Conservation (phyloP, 2,797 vertebrate species). For the Oreonectes daqikongensis region DNA sequence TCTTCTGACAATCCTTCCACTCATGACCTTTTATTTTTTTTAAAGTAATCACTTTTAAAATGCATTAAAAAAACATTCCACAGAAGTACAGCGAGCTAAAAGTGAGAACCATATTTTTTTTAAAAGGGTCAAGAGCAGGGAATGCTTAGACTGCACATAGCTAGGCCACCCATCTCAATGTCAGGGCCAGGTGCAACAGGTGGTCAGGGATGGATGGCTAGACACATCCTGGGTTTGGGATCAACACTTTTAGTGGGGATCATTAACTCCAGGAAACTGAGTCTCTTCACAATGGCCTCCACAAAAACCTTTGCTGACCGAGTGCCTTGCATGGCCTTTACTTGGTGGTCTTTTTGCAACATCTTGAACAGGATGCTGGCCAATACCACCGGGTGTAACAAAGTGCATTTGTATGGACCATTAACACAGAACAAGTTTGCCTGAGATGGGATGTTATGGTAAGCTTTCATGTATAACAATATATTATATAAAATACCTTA, state of each 20-base stretch:
- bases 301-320: slow-evolving; percentile 57
- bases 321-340: slow-evolving; percentile 59
- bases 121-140: neutral
- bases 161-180: slow-evolving; percentile 39
- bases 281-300: slow-evolving; percentile 54
- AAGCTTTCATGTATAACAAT: too few species aligned
- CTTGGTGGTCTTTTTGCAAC: slow-evolving; percentile 43
- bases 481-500: too few species aligned
- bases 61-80: neutral
- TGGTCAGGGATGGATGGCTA: slow-evolving; percentile 51
- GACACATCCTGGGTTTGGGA: slow-evolving; percentile 53
- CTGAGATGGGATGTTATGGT: too few species aligned
- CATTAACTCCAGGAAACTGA: slow-evolving; percentile 65
- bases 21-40: neutral
- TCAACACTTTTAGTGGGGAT: slow-evolving; percentile 55
- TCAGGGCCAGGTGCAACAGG: slow-evolving; percentile 66
- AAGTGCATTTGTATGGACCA: slow-evolving; percentile 17
- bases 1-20: neutral
- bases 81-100: neutral
- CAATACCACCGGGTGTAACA: slow-evolving; percentile 7
- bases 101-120: neutral
- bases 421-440: neutral
- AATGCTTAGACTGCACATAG: neutral
- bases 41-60: neutral
- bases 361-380: slow-evolving; percentile 23